These are phyloP conservation scores for Lamellibrachia columna DNA, from an alignment of 2,888 invertebrate genomes.

Conservation along the genomic window DNA sequence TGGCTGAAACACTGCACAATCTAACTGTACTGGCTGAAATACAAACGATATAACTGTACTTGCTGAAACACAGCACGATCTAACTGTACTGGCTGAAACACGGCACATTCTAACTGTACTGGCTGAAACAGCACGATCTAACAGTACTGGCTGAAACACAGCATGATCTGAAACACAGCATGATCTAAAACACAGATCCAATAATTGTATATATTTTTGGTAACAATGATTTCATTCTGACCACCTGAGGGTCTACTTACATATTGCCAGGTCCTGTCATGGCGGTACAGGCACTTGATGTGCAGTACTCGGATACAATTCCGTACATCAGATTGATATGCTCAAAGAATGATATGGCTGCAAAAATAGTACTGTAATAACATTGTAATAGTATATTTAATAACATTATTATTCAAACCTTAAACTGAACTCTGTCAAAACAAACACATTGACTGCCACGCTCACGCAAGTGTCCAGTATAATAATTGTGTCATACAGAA, in stretches of 20 bases:
- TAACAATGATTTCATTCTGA: background rate
- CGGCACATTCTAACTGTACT: too few relatives aligned
- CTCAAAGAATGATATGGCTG: constrained; percentile 91
- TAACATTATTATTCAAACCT: background rate
- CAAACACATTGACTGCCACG: background rate
- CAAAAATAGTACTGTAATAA: constrained; percentile 37
- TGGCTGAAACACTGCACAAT: too few relatives aligned
- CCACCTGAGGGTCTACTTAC: constrained; percentile 68
- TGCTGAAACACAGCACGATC: background rate
- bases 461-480: background rate
- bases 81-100: background rate
- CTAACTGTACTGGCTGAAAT: too few relatives aligned
- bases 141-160: background rate
- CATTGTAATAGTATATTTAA: background rate
- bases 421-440: background rate
- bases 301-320: constrained; percentile 98
- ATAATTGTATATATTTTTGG: too few relatives aligned
- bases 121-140: too few relatives aligned
- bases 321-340: constrained; percentile 99
- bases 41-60: too few relatives aligned
- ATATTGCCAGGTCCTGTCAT: constrained; percentile 96
- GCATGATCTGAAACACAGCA: background rate
- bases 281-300: constrained; percentile 86
- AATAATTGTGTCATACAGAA: background rate
- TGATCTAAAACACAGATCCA: background rate